A percentile compares a stretch with the other conserved stretches of the same genome.
phyloP scores from a whole-genome alignment of 2,797 vertebrate genomes.

The Hyperoplus immaculatus region DNA sequence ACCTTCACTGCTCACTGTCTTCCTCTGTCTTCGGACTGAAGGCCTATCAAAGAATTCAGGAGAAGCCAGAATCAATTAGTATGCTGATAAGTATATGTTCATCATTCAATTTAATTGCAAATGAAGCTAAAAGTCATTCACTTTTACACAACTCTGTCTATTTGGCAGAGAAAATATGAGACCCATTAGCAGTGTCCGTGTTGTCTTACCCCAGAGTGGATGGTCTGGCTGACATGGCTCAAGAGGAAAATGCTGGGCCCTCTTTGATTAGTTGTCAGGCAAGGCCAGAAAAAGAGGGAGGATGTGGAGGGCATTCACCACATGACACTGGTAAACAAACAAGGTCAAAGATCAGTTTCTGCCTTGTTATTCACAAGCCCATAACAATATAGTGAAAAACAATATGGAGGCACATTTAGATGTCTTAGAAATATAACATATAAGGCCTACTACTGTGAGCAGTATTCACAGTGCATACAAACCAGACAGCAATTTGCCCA shows the following conservation, averaged over 20 bases:
- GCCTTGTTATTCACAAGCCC: neutral
- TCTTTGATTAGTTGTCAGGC: slow-evolving; percentile 30
- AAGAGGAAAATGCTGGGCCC: slow-evolving; percentile 28
- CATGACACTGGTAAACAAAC: slow-evolving; percentile 52
- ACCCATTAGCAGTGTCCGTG: neutral
- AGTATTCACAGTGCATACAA: neutral
- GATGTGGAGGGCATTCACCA: slow-evolving; percentile 30
- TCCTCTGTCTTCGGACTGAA: slow-evolving; percentile 38
- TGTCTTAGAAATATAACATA: neutral
- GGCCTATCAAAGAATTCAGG: slow-evolving; percentile 39
- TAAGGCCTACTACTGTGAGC: neutral
- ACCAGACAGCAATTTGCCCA: neutral
- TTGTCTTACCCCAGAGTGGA: slow-evolving; percentile 66
- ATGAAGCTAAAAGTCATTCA: neutral
- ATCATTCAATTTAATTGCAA: neutral
- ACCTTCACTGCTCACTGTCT: slow-evolving; percentile 48
- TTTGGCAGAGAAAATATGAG: neutral
- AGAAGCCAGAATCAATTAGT: neutral
- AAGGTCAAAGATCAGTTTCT: slow-evolving; percentile 56
- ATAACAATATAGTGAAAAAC: neutral
- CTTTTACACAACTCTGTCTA: neutral
- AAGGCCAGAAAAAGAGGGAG: slow-evolving; percentile 11
- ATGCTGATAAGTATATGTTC: neutral
- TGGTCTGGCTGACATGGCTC: slow-evolving; percentile 21
- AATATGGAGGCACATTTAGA: neutral